phyloP scores from a whole-genome alignment of 2,888 invertebrate species.

The Eilema depressum region DNA sequence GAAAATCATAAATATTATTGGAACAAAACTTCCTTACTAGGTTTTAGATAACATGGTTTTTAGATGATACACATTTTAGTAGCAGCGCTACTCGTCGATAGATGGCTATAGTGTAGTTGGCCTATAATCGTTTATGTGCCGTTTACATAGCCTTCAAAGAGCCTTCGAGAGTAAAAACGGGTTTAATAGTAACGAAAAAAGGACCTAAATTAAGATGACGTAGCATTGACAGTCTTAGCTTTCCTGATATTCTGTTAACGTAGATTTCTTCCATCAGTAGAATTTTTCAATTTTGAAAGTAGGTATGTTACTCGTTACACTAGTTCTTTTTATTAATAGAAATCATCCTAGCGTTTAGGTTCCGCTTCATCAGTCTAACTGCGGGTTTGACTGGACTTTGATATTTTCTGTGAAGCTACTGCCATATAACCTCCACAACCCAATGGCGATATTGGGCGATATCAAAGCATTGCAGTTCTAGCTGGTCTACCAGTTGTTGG shows the following conservation, averaged over 20 bases:
- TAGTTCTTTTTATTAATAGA: neutral
- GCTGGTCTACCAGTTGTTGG: too few species aligned
- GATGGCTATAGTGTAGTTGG: conserved; percentile 23
- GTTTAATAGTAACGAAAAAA: neutral
- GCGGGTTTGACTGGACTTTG: too few species aligned
- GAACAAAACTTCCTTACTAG: neutral
- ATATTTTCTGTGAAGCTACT: too few species aligned
- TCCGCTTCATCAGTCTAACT: too few species aligned
- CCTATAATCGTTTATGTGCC: too few species aligned
- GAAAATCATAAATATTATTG: neutral
- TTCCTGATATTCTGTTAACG: too few species aligned
- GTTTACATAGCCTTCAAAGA: neutral
- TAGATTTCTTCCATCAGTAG: neutral
- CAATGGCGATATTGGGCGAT: too few species aligned
- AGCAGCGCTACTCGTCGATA: conserved; percentile 16
- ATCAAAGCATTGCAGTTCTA: too few species aligned
- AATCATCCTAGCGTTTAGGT: too few species aligned
- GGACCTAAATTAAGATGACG: neutral
- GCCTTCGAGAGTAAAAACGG: neutral
- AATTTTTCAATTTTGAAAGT: conserved; percentile 1
- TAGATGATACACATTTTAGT: too few species aligned
- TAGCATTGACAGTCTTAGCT: neutral
- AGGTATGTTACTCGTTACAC: neutral
- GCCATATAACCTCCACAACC: too few species aligned
- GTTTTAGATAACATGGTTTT: neutral